Evolutionary conservation across 2,888 invertebrate species (phyloP).

Genomic region (Exephanes ischioxanthus): DNA sequence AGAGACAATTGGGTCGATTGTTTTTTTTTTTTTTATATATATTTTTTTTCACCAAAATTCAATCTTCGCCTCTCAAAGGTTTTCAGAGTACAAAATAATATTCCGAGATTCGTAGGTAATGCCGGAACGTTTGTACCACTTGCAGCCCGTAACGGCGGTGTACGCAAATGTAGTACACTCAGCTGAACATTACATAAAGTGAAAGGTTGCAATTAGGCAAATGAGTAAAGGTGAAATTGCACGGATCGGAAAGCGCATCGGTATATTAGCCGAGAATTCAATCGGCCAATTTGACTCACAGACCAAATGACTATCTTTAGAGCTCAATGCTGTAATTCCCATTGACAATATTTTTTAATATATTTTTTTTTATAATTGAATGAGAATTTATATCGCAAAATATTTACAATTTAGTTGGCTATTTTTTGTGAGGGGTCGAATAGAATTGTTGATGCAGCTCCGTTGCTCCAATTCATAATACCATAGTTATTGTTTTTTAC

Average conservation of each 20-base stretch:
- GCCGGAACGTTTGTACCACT: not conserved
- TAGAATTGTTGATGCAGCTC: not conserved
- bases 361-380: not conserved
- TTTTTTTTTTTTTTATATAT: not conserved
- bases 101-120: not conserved
- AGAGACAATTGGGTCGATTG: not conserved
- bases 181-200: slow-evolving; percentile 75
- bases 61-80: not conserved
- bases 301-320: not conserved
- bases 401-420: not conserved
- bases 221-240: slow-evolving; percentile 75
- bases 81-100: slow-evolving; percentile 16
- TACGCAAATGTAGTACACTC: slow-evolving; percentile 37
- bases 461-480: not conserved
- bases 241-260: slow-evolving; percentile 64
- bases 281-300: slow-evolving; percentile 28
- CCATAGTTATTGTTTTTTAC: not conserved
- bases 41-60: not conserved
- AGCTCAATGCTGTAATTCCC: not conserved
- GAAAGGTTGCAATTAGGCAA: slow-evolving; percentile 78
- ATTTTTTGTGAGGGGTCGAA: not conserved
- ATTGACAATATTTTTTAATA: not conserved
- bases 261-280: slow-evolving; percentile 38
- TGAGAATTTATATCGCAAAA: not conserved
- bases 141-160: not conserved